Conservation (phyloP, 2,797 vertebrate species). For the Balearica regulorum region DNA sequence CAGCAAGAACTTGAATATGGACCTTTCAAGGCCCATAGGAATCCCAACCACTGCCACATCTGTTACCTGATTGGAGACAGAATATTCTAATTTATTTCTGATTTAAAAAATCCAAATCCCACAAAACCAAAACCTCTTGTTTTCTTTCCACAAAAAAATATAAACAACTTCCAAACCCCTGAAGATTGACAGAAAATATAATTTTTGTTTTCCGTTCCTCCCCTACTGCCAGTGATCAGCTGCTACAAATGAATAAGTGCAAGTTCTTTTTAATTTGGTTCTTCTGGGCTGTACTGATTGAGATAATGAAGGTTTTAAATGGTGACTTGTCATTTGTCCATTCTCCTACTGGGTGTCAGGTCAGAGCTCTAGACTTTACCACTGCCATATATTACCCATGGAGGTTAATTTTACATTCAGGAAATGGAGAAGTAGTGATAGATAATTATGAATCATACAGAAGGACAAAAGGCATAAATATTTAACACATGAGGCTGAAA, state of each 20-base stretch:
- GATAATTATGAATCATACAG: constrained; percentile 26
- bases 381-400: neutral
- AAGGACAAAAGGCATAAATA: constrained; percentile 25
- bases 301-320: neutral
- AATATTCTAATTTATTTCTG: neutral
- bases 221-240: neutral
- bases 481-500: neutral
- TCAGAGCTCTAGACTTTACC: neutral
- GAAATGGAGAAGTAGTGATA: neutral
- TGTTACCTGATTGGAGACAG: neutral
- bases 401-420: constrained; percentile 5
- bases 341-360: neutral
- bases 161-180: neutral
- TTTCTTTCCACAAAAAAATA: neutral
- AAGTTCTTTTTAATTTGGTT: neutral
- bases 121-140: neutral
- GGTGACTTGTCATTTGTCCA: neutral
- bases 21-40: neutral
- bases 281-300: neutral
- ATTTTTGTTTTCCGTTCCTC: neutral
- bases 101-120: neutral
- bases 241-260: neutral
- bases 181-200: neutral
- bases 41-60: neutral
- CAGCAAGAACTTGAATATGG: neutral